phyloP scores from a whole-genome alignment of 2,113 vertebrate genomes.

The Labeo catla region DNA sequence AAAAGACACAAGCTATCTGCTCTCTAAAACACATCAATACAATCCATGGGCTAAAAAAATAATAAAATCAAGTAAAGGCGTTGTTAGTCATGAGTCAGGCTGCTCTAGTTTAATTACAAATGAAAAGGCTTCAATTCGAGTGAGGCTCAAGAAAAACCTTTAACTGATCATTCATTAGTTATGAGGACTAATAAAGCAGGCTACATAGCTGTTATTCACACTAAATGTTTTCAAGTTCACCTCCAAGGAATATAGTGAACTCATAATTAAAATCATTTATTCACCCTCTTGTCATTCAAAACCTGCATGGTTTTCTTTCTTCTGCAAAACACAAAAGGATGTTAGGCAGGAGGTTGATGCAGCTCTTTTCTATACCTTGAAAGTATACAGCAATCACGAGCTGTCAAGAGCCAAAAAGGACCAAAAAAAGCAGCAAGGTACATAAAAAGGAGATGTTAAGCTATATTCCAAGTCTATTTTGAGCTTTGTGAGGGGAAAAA shows the following conservation, averaged over 20 bases:
- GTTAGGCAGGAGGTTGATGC: neutral
- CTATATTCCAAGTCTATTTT: neutral
- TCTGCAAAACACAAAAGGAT: neutral
- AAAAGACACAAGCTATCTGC: conserved; percentile 42
- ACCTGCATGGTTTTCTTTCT: conserved; percentile 2
- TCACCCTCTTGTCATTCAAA: neutral
- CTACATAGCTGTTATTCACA: neutral
- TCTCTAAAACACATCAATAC: conserved; percentile 28
- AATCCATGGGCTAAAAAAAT: neutral
- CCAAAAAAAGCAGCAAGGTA: neutral
- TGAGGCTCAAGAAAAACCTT: neutral
- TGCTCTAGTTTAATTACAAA: conserved; percentile 1
- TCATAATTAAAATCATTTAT: neutral
- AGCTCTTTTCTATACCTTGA: neutral
- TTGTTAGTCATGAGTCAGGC: neutral
- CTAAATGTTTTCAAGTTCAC: neutral
- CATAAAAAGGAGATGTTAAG: neutral
- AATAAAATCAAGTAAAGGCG: conserved; percentile 18
- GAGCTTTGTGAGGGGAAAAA: neutral
- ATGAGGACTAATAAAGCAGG: neutral
- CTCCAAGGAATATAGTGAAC: neutral
- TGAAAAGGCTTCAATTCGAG: neutral
- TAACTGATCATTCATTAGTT: neutral
- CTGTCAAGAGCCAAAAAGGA: neutral
- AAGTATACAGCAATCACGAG: neutral